A percentile compares a stretch with the other conserved stretches of the same genome.
Evolutionary conservation across 2,113 vertebrate species (phyloP).

Genomic region (Pontoporia blainvillei): DNA sequence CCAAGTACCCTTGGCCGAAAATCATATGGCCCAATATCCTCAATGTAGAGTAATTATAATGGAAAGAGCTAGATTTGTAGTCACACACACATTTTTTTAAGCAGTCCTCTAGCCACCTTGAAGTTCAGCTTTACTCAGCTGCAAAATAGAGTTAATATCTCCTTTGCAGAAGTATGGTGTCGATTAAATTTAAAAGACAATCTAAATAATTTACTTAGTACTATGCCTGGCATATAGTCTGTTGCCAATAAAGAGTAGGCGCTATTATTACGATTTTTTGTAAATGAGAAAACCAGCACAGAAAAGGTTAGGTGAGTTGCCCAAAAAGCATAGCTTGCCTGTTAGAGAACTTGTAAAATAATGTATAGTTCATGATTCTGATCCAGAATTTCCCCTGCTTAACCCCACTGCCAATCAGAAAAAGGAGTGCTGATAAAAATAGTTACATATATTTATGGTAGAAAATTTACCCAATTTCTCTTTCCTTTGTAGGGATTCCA

Average conservation of each 20-base stretch:
- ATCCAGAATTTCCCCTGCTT: background rate
- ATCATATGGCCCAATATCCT: background rate
- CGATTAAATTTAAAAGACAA: background rate
- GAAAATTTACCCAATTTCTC: background rate
- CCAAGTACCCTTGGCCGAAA: background rate
- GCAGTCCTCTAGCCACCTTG: background rate
- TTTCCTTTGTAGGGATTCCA: background rate
- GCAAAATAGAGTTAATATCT: background rate
- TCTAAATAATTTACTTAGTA: background rate
- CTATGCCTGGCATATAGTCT: background rate
- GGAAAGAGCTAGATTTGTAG: background rate
- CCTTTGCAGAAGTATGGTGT: background rate
- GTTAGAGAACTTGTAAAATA: background rate
- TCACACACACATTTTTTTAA: background rate
- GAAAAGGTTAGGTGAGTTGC: background rate
- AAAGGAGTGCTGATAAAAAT: background rate
- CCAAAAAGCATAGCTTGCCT: background rate
- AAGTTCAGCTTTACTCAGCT: background rate
- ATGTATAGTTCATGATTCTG: background rate
- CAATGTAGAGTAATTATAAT: background rate
- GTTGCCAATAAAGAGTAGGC: background rate
- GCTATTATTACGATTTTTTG: background rate
- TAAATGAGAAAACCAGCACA: background rate
- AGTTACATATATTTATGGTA: background rate
- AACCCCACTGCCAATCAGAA: background rate